Evolutionary conservation across 2,888 invertebrate genomes (phyloP), one percentile per base, ranked within the genome.

Genomic region (Rutpela maculata): DNA sequence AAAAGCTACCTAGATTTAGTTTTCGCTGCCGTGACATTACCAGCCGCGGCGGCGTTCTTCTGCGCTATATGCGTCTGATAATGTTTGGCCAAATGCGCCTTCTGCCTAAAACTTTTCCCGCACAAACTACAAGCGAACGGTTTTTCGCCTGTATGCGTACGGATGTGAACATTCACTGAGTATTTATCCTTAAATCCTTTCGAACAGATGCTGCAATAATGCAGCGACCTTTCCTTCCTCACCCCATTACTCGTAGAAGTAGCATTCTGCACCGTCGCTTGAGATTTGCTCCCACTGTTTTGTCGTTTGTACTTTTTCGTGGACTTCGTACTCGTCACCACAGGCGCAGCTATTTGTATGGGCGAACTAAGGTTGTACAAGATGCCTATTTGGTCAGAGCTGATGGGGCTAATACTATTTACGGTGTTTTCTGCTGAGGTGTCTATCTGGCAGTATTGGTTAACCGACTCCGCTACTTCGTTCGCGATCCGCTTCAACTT

Each of bases 91-190:
- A 97, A 91, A 87, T 97, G 97, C 0, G 97, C 97, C 88, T 97
- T 97, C 89, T 97, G 97, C 67, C 97, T 93, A 91, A 97, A 97
- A 87, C 96, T 96, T 89, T 97, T 98, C 81, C 97, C 97, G 89
- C 99, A 99, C 75, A 98, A 92, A 18, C 95, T 95, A 89, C 99
- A 99, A 50, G 96, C 93, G 90, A 99, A 99, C 0, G 99, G 99
- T 88, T 99, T 99, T 90, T 99, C 99, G 0, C 98, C 99, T 0
- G 99, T 99, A 89, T 99, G 99, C 31, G 99, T 99, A 84, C 99
- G 93, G 84, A 99, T 97, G 90, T 99, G 99, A 65, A 99, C 99
- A 89, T 99, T 99, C 74, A 99, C 97, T 79, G 98, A 96, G 92
- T 99, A 99, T 89, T 97, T 97, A 90, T 97, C 97, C 90, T 97